Evolutionary conservation across 2,888 invertebrate genomes (phyloP).

Genomic region (Drosophila lutescens): DNA sequence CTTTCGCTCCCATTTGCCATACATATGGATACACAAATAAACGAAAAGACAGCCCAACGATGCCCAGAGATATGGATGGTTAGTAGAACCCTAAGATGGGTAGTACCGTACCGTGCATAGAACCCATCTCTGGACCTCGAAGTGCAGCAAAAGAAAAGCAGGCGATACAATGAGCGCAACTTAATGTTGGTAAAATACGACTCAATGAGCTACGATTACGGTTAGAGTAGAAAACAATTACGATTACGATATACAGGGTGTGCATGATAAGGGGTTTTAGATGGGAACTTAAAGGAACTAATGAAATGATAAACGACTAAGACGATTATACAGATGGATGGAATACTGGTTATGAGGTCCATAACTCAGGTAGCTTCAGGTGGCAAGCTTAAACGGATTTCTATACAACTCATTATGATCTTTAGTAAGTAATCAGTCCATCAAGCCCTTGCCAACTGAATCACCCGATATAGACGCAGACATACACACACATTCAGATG

Average conservation of each 20-base stretch:
- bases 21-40: conserved; percentile 73
- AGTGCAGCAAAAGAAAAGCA: conserved; percentile 41
- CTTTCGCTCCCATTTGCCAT: conserved; percentile 84
- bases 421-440: background rate
- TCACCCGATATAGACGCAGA: conserved; percentile 20
- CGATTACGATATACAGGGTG: conserved; percentile 29
- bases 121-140: conserved; percentile 1
- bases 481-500: conserved; percentile 32
- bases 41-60: conserved; percentile 36
- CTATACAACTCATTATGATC: too few species aligned
- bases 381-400: conserved; percentile 1
- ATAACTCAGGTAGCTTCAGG: conserved; percentile 1
- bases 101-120: background rate
- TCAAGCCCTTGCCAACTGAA: conserved; percentile 6
- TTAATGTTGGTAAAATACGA: conserved; percentile 22
- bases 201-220: conserved; percentile 44
- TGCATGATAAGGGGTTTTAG: conserved; percentile 17
- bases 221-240: conserved; percentile 27
- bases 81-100: background rate
- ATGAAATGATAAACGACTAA: conserved; percentile 5
- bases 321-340: conserved; percentile 10
- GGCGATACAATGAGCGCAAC: conserved; percentile 41
- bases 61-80: conserved; percentile 2
- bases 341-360: conserved; percentile 11
- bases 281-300: conserved; percentile 1